Conservation (phyloP, 2,888 invertebrate genomes). For the Drosophila mayaguana region DNA sequence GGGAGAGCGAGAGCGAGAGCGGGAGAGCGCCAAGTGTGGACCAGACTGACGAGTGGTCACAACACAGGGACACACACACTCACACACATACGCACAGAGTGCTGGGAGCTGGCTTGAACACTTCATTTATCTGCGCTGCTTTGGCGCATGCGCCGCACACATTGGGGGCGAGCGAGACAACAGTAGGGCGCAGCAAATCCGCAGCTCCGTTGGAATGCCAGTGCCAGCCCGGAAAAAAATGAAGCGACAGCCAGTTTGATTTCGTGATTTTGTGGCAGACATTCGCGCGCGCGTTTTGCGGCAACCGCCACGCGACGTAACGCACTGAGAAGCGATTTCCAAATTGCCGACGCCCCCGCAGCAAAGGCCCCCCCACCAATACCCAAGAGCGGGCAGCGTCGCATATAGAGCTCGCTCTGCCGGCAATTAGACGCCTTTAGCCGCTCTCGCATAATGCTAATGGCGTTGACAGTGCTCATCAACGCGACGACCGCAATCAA, state of each 20-base stretch:
- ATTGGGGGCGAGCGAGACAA: constrained; percentile 54
- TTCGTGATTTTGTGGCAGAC: constrained; percentile 68
- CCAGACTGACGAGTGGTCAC: constrained; percentile 47
- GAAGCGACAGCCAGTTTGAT: constrained; percentile 53
- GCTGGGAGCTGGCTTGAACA: constrained; percentile 68
- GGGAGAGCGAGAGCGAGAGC: neutral
- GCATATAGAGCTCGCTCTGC: constrained; percentile 16
- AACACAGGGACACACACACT: constrained; percentile 19
- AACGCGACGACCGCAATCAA: constrained; percentile 73
- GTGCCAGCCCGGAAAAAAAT: constrained; percentile 56
- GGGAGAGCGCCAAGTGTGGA: constrained; percentile 35
- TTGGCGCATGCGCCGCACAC: constrained; percentile 68
- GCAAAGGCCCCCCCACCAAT: neutral
- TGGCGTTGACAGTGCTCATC: constrained; percentile 82
- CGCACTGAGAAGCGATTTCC: constrained; percentile 37
- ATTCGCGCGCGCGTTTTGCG: constrained; percentile 70
- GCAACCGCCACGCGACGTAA: constrained; percentile 69
- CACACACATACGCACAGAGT: neutral
- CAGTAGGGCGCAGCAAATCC: constrained; percentile 37
- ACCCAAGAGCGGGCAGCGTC: constrained; percentile 12
- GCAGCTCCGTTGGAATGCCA: constrained; percentile 68
- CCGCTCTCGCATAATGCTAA: constrained; percentile 78
- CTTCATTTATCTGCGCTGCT: constrained; percentile 60
- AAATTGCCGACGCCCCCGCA: constrained; percentile 15
- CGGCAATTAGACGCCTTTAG: constrained; percentile 79